phyloP scores from a whole-genome alignment of 2,113 vertebrate genomes.

The Procapra przewalskii region DNA sequence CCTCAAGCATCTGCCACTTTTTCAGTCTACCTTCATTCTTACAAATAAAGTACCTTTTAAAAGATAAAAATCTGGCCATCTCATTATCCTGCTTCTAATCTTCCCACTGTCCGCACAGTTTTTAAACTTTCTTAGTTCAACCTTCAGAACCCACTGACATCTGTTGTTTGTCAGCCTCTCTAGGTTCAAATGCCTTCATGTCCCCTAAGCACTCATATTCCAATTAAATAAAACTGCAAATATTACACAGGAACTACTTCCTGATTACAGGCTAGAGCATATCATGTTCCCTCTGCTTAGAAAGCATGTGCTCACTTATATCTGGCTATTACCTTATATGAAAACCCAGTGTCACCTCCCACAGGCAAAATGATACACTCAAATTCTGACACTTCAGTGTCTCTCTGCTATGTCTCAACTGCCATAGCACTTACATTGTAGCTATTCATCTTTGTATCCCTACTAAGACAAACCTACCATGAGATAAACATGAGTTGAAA shows the following conservation, averaged over 20 bases:
- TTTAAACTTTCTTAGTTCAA: not conserved
- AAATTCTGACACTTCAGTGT: not conserved
- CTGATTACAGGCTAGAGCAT: not conserved
- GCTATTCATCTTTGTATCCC: not conserved
- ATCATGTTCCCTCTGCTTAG: not conserved
- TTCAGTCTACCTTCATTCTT: not conserved
- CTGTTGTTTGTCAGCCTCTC: not conserved
- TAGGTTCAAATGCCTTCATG: not conserved
- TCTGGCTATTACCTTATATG: not conserved
- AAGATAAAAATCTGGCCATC: not conserved
- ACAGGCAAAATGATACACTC: not conserved
- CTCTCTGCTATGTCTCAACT: not conserved
- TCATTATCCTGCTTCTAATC: not conserved
- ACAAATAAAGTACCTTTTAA: not conserved
- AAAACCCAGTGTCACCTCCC: not conserved
- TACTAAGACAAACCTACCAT: not conserved
- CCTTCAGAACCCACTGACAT: not conserved
- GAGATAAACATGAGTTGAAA: not conserved
- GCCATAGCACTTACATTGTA: not conserved
- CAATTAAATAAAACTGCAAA: not conserved
- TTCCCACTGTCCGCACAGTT: not conserved
- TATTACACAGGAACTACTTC: not conserved
- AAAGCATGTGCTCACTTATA: not conserved
- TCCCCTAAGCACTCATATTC: not conserved
- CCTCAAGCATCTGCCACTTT: not conserved